Evolutionary conservation across 2,888 invertebrate species (phyloP), one percentile per base, ranked within the genome.

Genomic region (Scaptomyza reducta): DNA sequence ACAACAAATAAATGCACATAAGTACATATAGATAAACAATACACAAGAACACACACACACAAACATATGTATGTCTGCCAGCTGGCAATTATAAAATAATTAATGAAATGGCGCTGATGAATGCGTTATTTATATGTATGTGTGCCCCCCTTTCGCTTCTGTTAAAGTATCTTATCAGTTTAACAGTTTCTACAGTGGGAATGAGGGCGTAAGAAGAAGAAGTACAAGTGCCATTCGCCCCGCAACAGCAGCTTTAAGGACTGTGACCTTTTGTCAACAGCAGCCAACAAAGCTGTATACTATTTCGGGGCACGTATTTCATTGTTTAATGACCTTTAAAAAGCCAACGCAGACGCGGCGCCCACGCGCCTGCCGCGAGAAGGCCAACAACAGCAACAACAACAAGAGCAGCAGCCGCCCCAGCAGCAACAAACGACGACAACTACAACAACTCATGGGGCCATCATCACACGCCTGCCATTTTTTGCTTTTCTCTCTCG

Each of bases 271-370:
- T 88, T 74, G 55, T 63, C 49, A 58, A 50, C 46, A 53, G 27
- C 45, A 56, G 46, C 35, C 57, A 53, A 57, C 45, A 54, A 35
- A 59, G 47, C 60, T 54, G 47, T 63, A 67, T 69, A 73, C 77
- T 77, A 73, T 77, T 75, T 77, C 65, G 83, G 79, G 65, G 73
- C 83, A 82, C 67, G 77, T 79, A 68, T 74, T 79, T 80, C 69
- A 75, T 79, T 89, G 87, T 89, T 77, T 87, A 88, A 87, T 89
- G 89, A 89, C 89, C 89, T 89, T 85, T 88, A 87, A 83, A 83
- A 84, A 86, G 82, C 73, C 71, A 88, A 77, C 77, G 75, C 79
- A 87, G 83, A 83, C 75, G 75, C 71, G 71, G 67, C 81, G 81
- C 65, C 64, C 72, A 74, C 70, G 69, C 68, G 73, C 75, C 70